Percentiles rank a stretch among this genome's conserved stretches.
Conservation (phyloP, 2,797 vertebrate genomes). For the Echiichthys vipera region DNA sequence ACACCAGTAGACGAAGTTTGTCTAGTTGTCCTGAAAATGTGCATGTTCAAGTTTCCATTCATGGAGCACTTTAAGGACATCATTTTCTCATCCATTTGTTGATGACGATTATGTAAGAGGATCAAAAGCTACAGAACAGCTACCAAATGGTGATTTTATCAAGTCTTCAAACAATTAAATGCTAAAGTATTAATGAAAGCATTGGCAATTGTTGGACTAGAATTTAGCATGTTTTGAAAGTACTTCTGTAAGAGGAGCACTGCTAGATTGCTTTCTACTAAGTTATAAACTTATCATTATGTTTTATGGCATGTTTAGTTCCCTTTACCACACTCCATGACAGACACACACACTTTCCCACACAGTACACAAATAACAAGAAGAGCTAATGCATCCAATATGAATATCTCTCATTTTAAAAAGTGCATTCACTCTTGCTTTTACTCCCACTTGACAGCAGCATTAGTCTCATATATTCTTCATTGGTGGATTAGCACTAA, state of each 20-base stretch:
- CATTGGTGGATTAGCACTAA: slow-evolving; percentile 17
- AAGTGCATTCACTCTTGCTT: slow-evolving; percentile 5
- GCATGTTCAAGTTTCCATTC: not conserved
- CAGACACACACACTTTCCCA: not conserved
- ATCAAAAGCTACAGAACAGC: not conserved
- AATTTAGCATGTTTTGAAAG: not conserved
- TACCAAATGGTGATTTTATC: no score
- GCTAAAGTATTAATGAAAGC: not conserved
- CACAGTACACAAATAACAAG: not conserved
- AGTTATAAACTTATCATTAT: no score
- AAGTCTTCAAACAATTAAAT: not conserved
- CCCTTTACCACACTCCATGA: not conserved
- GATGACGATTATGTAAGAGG: not conserved
- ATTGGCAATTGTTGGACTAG: not conserved
- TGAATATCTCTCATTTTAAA: slow-evolving; percentile 12
- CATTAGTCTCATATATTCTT: slow-evolving; percentile 33
- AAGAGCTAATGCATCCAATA: slow-evolving; percentile 8
- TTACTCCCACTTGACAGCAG: slow-evolving; percentile 33
- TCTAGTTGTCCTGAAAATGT: not conserved
- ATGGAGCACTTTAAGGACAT: not conserved
- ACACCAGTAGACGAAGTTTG: not conserved
- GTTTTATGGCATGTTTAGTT: slow-evolving; percentile 6
- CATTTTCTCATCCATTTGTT: not conserved
- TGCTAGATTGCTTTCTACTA: not conserved
- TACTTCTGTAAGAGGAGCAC: not conserved